phyloP scores from a whole-genome alignment of 2,113 vertebrate species.

The Toxostoma redivivum region DNA sequence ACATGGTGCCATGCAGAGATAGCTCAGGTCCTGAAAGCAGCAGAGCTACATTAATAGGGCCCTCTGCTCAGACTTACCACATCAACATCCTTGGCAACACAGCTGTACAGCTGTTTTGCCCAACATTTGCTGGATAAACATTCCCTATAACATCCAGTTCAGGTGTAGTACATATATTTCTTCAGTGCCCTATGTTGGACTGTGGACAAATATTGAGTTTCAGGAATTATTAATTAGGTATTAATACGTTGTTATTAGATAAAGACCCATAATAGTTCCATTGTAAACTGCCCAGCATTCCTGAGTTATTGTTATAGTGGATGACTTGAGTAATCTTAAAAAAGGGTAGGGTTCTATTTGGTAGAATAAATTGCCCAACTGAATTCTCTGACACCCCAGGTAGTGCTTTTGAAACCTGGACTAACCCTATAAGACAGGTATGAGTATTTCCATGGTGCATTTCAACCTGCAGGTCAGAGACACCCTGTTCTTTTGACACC shows the following conservation, averaged over 20 bases:
- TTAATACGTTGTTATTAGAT: not conserved
- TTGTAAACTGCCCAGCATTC: not conserved
- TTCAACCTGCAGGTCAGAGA: not conserved
- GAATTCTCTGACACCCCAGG: not conserved
- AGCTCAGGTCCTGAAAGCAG: not conserved
- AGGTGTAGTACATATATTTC: not conserved
- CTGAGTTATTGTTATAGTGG: not conserved
- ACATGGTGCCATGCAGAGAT: not conserved
- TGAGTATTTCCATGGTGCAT: not conserved
- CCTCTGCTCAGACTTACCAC: not conserved
- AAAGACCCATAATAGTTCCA: not conserved
- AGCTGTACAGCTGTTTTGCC: not conserved
- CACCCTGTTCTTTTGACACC: not conserved
- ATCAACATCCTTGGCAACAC: not conserved
- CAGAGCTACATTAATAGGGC: not conserved
- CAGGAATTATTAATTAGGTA: not conserved
- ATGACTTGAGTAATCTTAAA: constrained; percentile 38
- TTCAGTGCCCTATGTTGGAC: not conserved
- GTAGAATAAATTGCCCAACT: not conserved
- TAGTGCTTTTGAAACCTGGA: not conserved
- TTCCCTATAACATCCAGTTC: not conserved
- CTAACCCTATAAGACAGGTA: not conserved
- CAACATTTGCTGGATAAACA: not conserved
- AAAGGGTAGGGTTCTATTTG: not conserved
- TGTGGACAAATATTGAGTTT: not conserved